These are phyloP conservation scores for Syritta pipiens DNA, from an alignment of 2,888 invertebrate species.

Conservation along the genomic window DNA sequence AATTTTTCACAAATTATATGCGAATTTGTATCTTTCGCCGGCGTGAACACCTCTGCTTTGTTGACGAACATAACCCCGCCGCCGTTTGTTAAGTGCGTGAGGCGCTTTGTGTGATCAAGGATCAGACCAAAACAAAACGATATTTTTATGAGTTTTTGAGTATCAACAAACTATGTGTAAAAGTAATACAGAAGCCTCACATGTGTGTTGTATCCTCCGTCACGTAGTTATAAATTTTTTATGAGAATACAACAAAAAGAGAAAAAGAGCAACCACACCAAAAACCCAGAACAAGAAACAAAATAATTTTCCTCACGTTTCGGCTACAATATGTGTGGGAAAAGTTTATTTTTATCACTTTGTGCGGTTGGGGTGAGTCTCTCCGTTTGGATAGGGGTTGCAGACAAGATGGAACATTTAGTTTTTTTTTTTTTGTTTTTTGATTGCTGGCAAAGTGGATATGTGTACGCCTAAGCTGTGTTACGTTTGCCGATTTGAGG, in stretches of 20 bases:
- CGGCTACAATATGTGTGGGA: slow-evolving; percentile 40
- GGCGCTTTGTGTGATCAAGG: slow-evolving; percentile 9
- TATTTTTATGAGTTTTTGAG: slow-evolving; percentile 25
- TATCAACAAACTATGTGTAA: slow-evolving; percentile 22
- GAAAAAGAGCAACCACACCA: slow-evolving; percentile 15
- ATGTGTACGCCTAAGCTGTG: too few relatives aligned
- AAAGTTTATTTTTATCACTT: slow-evolving; percentile 56
- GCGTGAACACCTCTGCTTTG: too few relatives aligned
- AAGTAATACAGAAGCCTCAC: slow-evolving; percentile 8
- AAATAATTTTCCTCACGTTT: slow-evolving; percentile 51
- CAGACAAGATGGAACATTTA: too few relatives aligned
- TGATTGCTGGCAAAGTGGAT: too few relatives aligned
- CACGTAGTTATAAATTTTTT: slow-evolving; percentile 26
- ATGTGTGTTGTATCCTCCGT: slow-evolving; percentile 14
- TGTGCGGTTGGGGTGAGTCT: neutral
- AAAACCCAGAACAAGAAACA: slow-evolving; percentile 14
- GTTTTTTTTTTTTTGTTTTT: too few relatives aligned
- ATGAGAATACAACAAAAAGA: slow-evolving; percentile 7
- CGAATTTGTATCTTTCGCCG: too few relatives aligned
- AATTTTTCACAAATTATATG: too few relatives aligned
- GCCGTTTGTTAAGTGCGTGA: too few relatives aligned
- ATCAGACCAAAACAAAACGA: slow-evolving; percentile 2
- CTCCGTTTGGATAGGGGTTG: neutral
- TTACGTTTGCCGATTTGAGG: too few relatives aligned
- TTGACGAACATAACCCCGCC: too few relatives aligned